Conservation (phyloP, 2,888 invertebrate genomes). For the Apamea epomidion region DNA sequence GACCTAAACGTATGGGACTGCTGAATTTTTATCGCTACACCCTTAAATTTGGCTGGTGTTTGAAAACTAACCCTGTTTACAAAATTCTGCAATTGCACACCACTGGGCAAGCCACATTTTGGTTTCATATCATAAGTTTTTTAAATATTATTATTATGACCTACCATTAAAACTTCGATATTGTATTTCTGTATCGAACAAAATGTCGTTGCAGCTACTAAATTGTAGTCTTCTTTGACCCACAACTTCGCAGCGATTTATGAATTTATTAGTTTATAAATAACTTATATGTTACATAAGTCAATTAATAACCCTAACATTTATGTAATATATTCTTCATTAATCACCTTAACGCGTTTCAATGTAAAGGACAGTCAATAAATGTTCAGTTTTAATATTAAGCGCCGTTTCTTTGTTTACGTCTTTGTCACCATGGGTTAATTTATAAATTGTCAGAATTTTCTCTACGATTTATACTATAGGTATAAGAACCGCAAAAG, state of each 20-base stretch:
- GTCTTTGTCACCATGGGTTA: background rate
- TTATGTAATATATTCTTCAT: conserved; percentile 50
- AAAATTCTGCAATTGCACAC: background rate
- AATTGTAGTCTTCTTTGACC: background rate
- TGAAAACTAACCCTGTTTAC: too few species aligned
- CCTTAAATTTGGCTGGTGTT: too few species aligned
- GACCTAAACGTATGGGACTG: too few species aligned
- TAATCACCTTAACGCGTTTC: conserved; percentile 26
- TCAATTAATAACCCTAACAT: conserved; percentile 25
- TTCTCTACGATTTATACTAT: background rate
- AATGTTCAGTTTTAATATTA: conserved; percentile 22
- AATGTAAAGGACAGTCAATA: conserved; percentile 22
- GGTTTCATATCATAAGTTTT: background rate
- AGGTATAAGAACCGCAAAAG: background rate
- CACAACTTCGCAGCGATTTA: background rate
- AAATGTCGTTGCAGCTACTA: background rate
- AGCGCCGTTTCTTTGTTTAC: conserved; percentile 10
- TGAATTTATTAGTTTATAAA: conserved; percentile 16
- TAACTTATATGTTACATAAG: conserved; percentile 31
- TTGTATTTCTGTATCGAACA: too few species aligned
- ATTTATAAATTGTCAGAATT: conserved; percentile 2
- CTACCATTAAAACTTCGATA: background rate
- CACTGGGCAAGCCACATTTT: background rate
- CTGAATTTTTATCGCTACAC: too few species aligned
- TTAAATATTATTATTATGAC: background rate